Base-by-base conservation (phyloP, 1,140 invertebrate species). In the Pinna nobilis region DNA sequence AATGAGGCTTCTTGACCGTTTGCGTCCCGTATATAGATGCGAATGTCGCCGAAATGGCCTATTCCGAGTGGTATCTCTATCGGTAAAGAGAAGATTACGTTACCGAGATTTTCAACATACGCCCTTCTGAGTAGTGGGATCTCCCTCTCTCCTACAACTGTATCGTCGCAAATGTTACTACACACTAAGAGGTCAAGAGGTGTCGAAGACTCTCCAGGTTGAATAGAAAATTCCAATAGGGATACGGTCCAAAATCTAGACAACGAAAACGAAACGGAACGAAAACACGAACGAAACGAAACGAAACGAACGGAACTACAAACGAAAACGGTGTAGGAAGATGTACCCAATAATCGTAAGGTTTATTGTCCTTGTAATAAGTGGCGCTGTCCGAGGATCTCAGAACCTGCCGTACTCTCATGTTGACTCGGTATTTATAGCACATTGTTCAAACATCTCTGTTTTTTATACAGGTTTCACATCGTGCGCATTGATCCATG, bases 11-110 rank as follows among this genome's bases (percentile, higher is more conserved):
- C 32, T 25, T 25, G 18, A 25, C 23, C 11, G 50, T 50, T 30
- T 47, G 47, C 4, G 55, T 60, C 41, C 23, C 20, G 60, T 70
- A 70, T 70, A 70, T 70, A 70, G 11, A 70, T 15, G 15, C 39
- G 28, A 13, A 61, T 32, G 28, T 70, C 55, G 20, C 37, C 18
- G 30, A 70, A 61, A 49, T 47, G 35, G 13, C 57, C 33, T 15
- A 70, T 35, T 50, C 47, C 47, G 4, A 70, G 41, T 20, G 67
- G 44, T 28, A 70, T 37, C 25, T 60, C 53, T 28, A 47, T 60
- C 9, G 67, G 53, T 5, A 18, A 18, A 35, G 9, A 30, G 18
- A 33, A 61, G 2, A 51, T 44, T 9, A 47, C 49, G 23, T 70
- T 70, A 20, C 9, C 32, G 15, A 25, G n/a, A n/a, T 33, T 32